These are phyloP conservation scores for Leptoteleia sp. DNA, from an alignment of 1,140 invertebrate species.

Conservation along the genomic window DNA sequence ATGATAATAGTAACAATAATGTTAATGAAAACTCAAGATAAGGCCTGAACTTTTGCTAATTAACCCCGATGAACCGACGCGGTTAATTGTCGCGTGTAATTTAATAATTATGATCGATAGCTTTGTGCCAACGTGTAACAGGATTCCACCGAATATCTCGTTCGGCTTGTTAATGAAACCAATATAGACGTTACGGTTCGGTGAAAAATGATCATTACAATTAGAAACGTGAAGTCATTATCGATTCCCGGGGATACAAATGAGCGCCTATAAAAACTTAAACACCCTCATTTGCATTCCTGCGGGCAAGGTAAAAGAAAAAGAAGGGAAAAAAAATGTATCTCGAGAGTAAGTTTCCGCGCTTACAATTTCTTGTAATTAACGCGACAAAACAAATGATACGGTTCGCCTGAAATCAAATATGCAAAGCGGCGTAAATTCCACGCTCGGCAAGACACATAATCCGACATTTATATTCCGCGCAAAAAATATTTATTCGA, in stretches of 20 bases:
- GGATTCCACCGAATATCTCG: conserved; percentile 11
- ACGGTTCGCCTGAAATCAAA: conserved; percentile 10
- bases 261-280: conserved; percentile 34
- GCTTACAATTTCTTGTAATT: conserved; percentile 20
- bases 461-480: background rate
- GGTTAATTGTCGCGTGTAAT: conserved; percentile 20
- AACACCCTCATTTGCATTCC: conserved; percentile 35
- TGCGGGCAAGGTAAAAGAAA: background rate
- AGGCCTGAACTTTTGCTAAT: background rate
- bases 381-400: conserved; percentile 15
- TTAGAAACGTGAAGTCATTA: conserved; percentile 33
- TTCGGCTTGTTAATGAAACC: conserved; percentile 40
- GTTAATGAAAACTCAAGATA: background rate
- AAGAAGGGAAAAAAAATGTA: conserved; percentile 13
- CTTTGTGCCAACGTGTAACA: conserved; percentile 12
- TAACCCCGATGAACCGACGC: background rate
- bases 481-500: too few species aligned
- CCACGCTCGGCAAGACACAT: background rate
- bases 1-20: too few species aligned
- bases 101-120: conserved; percentile 37
- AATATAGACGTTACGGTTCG: conserved; percentile 20
- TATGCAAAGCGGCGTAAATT: conserved; percentile 10
- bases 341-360: conserved; percentile 1
- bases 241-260: conserved; percentile 29
- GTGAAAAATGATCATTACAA: conserved; percentile 32